Percentiles rank a stretch among this genome's conserved stretches.
Conservation (phyloP, 2,113 vertebrate genomes). For the Ptychochromis oligacanthus region DNA sequence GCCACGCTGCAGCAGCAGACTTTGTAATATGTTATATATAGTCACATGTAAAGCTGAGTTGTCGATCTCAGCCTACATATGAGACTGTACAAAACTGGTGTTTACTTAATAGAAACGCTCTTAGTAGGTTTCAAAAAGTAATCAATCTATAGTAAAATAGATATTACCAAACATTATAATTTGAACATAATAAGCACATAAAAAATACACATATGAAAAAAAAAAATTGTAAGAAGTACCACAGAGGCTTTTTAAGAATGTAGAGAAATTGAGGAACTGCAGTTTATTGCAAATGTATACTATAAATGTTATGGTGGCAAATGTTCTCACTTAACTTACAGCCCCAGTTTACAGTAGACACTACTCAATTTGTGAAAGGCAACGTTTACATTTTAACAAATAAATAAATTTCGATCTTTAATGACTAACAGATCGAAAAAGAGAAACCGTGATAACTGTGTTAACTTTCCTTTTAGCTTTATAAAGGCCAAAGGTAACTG, state of each 20-base stretch:
- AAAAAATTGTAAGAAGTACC: too few relatives aligned
- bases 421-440: not conserved
- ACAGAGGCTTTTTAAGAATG: too few relatives aligned
- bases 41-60: constrained; percentile 60
- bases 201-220: not conserved
- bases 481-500: constrained; percentile 6
- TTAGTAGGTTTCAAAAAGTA: not conserved
- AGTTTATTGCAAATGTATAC: not conserved
- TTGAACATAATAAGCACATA: constrained; percentile 25
- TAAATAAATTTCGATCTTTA: not conserved
- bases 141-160: constrained; percentile 8
- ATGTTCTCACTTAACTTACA: constrained; percentile 25
- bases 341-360: not conserved
- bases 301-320: not conserved
- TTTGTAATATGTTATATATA: constrained; percentile 68
- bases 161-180: constrained; percentile 11
- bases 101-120: constrained; percentile 38
- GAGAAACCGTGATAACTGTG: not conserved
- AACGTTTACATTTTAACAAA: not conserved
- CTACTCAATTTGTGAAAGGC: not conserved
- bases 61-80: constrained; percentile 39
- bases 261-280: constrained; percentile 19
- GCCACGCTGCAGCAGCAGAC: constrained; percentile 36
- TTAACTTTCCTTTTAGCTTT: constrained; percentile 6
- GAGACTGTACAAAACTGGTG: constrained; percentile 22